Evolutionary conservation across 2,113 vertebrate genomes (phyloP), one percentile per base, ranked within the genome.

Genomic region (Marmota monax): DNA sequence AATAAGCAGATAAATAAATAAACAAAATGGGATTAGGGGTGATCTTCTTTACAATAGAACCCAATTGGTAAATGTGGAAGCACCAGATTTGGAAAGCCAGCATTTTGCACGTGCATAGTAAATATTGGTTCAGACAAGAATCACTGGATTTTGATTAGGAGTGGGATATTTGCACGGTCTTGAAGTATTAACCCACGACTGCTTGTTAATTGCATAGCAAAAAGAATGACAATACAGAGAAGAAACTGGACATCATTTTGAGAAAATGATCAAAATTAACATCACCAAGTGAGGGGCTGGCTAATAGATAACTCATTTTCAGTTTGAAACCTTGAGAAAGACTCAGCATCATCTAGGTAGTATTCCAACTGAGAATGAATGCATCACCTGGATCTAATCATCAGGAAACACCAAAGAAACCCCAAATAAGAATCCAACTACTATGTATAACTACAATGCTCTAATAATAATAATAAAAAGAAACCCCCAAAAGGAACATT

Each of bases 111-210:
- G 23, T 65, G 58, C 11, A 42, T 51, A 42, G 39, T 61, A 89
- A 93, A 86, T 87, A 94, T 42, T 74, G 42, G 65, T 90, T 86
- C 56, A 82, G 78, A 90, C 3, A 91, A 93, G n/a, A 92, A 45
- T 63, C 27, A 80, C 39, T 56, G 34, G 65, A 61, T 96, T 92
- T 87, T 45, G 56, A 86, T 77, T 65, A 93, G 58, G 10, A 77
- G 18, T 89, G 76, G 22, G 61, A 32, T 79, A 72, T 92, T 85
- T 82, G 32, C 25, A 77, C 82, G 32, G 27, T 77, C 84, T 85
- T 77, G 67, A 87, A 56, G n/a, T 87, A 80, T 63, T 76, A 82
- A 23, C 29, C 20, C 23, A 76, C 42, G 37, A 93, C 17, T 79
- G 18, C 73, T 65, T 72, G 18, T 67, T 92, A 93, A 84, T 63